Percentiles rank a stretch among this genome's conserved stretches.
These are phyloP conservation scores for Rhinoderma darwinii DNA, from an alignment of 2,113 vertebrate genomes.

Conservation along the genomic window DNA sequence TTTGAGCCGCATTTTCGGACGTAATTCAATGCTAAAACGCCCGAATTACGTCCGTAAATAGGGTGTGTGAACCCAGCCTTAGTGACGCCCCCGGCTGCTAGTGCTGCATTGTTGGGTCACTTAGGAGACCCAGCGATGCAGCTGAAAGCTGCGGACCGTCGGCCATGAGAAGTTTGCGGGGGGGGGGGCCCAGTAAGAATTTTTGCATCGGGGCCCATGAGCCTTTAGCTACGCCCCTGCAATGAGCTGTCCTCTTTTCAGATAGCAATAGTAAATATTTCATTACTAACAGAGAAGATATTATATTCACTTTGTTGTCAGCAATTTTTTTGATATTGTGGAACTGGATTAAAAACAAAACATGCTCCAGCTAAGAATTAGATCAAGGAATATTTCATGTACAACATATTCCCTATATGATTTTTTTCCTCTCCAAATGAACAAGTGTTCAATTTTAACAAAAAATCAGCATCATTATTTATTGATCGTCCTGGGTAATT, in stretches of 20 bases:
- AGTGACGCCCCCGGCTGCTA: too few relatives aligned
- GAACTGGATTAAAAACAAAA: not conserved
- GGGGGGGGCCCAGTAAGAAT: too few relatives aligned
- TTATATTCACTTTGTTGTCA: constrained; percentile 13
- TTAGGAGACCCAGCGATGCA: too few relatives aligned
- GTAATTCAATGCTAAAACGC: too few relatives aligned
- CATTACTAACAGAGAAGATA: constrained; percentile 1
- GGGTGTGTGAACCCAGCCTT: too few relatives aligned
- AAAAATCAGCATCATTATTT: constrained; percentile 27
- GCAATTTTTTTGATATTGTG: not conserved
- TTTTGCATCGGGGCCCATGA: too few relatives aligned
- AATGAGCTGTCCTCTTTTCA: not conserved
- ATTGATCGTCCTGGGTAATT: constrained; percentile 28
- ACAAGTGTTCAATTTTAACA: constrained; percentile 23
- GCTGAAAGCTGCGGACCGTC: too few relatives aligned
- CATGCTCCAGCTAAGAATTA: not conserved
- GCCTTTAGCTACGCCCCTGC: too few relatives aligned
- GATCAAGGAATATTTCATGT: constrained; percentile 26
- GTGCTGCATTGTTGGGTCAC: too few relatives aligned
- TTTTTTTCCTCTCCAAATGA: constrained; percentile 1
- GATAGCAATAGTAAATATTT: constrained; percentile 16
- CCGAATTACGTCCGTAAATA: too few relatives aligned
- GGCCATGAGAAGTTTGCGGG: too few relatives aligned
- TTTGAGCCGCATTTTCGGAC: too few relatives aligned
- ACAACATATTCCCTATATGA: not conserved